A percentile compares a stretch with the other conserved stretches of the same genome.
phyloP scores from a whole-genome alignment of 2,888 invertebrate genomes.

The Cosmopolites sordidus region DNA sequence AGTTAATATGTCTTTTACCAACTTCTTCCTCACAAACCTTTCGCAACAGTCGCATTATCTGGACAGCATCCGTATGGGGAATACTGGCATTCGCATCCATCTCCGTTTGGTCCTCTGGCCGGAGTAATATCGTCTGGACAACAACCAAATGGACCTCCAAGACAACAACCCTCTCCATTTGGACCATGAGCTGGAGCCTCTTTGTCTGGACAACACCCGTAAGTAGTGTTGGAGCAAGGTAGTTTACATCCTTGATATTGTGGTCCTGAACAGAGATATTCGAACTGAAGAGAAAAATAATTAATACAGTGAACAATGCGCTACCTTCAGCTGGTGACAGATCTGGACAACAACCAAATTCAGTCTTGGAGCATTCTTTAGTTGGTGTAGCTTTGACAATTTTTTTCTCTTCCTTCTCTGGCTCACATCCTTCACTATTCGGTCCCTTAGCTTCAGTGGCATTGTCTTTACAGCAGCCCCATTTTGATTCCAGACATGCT shows the following conservation, averaged over 20 bases:
- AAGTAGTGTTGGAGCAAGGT: conserved; percentile 62
- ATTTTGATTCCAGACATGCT: conserved; percentile 58
- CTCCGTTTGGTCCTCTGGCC: conserved; percentile 72
- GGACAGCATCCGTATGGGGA: conserved; percentile 82
- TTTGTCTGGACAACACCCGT: conserved; percentile 86
- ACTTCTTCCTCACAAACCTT: conserved; percentile 31
- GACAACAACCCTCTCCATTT: conserved; percentile 76
- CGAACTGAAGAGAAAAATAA: too few species aligned
- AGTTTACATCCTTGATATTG: conserved; percentile 70
- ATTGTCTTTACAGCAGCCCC: conserved; percentile 83
- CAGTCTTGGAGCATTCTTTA: conserved; percentile 53
- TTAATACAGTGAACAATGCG: too few species aligned
- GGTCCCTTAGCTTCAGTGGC: conserved; percentile 48
- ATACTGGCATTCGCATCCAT: conserved; percentile 76
- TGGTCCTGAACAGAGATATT: conserved; percentile 55
- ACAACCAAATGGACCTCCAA: conserved; percentile 71
- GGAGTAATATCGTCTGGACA: conserved; percentile 83
- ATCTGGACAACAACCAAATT: conserved; percentile 73
- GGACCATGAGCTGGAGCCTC: conserved; percentile 82
- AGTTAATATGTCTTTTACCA: neutral
- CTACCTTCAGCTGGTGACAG: conserved; percentile 55
- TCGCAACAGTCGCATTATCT: conserved; percentile 73
- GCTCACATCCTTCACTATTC: conserved; percentile 18
- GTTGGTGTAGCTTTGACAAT: conserved; percentile 50
- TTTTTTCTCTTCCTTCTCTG: conserved; percentile 11